phyloP scores from a whole-genome alignment of 2,888 invertebrate genomes.

The Hydropsyche betteni region DNA sequence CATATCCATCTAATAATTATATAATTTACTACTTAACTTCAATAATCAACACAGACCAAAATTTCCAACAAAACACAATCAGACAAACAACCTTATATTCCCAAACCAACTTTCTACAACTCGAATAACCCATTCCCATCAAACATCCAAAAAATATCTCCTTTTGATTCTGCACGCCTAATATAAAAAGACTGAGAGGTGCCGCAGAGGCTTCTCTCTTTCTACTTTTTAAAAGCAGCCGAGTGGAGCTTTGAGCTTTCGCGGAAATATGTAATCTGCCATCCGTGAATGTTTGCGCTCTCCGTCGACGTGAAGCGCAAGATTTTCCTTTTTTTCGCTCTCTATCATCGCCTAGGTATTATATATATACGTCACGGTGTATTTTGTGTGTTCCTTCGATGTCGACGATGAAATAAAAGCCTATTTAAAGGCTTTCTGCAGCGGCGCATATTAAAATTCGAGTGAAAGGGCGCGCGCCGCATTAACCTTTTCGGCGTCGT shows the following conservation, averaged over 20 bases:
- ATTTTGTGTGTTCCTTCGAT: neutral
- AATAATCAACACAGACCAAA: too few relatives aligned
- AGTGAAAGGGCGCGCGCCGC: neutral
- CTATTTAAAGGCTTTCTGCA: constrained; percentile 18
- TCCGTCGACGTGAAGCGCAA: constrained; percentile 2
- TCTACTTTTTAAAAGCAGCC: constrained; percentile 46
- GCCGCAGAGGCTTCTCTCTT: constrained; percentile 35
- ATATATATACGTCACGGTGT: neutral
- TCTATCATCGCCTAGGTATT: too few relatives aligned
- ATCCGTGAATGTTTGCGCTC: constrained; percentile 50
- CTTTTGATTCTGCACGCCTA: too few relatives aligned
- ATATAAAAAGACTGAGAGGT: constrained; percentile 20
- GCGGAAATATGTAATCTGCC: constrained; percentile 48
- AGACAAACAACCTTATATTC: too few relatives aligned
- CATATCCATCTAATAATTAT: too few relatives aligned
- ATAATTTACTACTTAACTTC: too few relatives aligned
- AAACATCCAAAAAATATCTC: too few relatives aligned
- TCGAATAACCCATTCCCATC: too few relatives aligned
- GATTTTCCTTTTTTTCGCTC: neutral
- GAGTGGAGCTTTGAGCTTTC: constrained; percentile 38
- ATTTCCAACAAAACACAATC: too few relatives aligned
- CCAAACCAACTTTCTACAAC: too few relatives aligned
- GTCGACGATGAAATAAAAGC: constrained; percentile 7
- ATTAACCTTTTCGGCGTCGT: constrained; percentile 13
- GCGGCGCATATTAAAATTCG: constrained; percentile 16